Evolutionary conservation across 2,113 vertebrate genomes (phyloP), one percentile per base, ranked within the genome.

Genomic region (Mola mola): DNA sequence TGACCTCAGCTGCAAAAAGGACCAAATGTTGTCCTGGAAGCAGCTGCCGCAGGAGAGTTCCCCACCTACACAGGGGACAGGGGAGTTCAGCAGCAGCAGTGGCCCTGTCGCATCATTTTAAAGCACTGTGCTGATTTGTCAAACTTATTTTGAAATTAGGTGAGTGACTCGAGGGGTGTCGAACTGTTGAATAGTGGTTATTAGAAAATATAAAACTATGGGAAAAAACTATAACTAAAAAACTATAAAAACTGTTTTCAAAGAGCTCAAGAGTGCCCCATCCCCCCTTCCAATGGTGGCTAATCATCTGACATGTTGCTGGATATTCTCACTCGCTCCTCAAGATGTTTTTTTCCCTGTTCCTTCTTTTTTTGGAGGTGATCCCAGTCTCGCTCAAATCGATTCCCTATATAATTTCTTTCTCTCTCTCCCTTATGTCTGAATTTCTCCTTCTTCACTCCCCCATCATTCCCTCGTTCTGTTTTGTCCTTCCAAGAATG

Each of bases 1-100:
- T 56, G 73, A 76, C 75, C 75, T 72, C 8, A 46, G 75, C 83
- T 89, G 68, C 72, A 79, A 77, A 81, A 75, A 71, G 85, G 81
- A 78, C 85, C 79, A 37, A 2, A 55, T 41, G 59, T 75, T 12
- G 47, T 9, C 42, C 72, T 50, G 51, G 42, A n/a, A 64, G 61
- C 81, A 83, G 86, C 83, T 81, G 76, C 75, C 62, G 61, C 41
- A 68, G 67, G 37, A 43, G 57, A 58, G 49, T 6, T 65, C 49
- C 63, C 46, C n/a, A 40, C 37, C 28, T 6, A 40, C 5, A 4
- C 52, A 41, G n/a, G n/a, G n/a, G n/a, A n/a, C n/a, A n/a, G n/a
- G n/a, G n/a, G n/a, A n/a, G n/a, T n/a, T n/a, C 8, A 44, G 34
- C 53, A 31, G 34, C 61, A 55, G 25, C 34, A 15, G 4, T 1